Conservation (phyloP, 2,797 vertebrate genomes). For the Borostomias antarcticus region DNA sequence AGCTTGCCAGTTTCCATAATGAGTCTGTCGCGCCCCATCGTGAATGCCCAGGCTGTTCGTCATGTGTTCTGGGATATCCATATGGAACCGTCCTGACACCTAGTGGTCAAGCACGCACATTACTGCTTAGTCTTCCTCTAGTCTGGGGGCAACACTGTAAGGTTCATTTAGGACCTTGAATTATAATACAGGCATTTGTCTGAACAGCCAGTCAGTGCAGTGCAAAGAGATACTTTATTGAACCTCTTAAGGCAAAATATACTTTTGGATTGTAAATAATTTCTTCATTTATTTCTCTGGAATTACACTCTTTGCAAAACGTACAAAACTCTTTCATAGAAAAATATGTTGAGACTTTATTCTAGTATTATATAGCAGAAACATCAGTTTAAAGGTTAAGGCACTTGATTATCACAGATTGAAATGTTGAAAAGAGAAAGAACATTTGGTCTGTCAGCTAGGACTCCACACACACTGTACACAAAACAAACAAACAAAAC, state of each 20-base stretch:
- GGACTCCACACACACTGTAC: slow-evolving; percentile 33
- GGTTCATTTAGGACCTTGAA: too few species aligned
- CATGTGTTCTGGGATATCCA: too few species aligned
- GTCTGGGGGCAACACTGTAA: background rate
- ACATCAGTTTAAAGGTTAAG: slow-evolving; percentile 74
- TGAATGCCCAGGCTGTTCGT: too few species aligned
- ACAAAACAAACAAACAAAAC: slow-evolving; percentile 31
- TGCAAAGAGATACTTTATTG: slow-evolving; percentile 76
- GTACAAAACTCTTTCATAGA: slow-evolving; percentile 69
- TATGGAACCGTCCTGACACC: too few species aligned
- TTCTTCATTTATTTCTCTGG: slow-evolving; percentile 58
- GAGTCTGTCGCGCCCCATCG: too few species aligned
- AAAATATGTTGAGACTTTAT: slow-evolving; percentile 71
- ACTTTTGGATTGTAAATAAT: slow-evolving; percentile 61
- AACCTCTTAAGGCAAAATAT: slow-evolving; percentile 61
- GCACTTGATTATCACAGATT: slow-evolving; percentile 73
- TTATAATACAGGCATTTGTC: too few species aligned
- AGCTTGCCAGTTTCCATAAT: too few species aligned
- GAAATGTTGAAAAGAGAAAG: slow-evolving; percentile 47
- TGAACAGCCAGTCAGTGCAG: slow-evolving; percentile 36
- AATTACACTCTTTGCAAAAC: slow-evolving; percentile 54
- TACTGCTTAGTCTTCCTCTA: too few species aligned
- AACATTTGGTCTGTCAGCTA: slow-evolving; percentile 69
- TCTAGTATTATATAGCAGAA: slow-evolving; percentile 66
- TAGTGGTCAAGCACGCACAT: too few species aligned